These are phyloP conservation scores for Ypsolopha sequella DNA, from an alignment of 2,888 invertebrate species.

Conservation along the genomic window DNA sequence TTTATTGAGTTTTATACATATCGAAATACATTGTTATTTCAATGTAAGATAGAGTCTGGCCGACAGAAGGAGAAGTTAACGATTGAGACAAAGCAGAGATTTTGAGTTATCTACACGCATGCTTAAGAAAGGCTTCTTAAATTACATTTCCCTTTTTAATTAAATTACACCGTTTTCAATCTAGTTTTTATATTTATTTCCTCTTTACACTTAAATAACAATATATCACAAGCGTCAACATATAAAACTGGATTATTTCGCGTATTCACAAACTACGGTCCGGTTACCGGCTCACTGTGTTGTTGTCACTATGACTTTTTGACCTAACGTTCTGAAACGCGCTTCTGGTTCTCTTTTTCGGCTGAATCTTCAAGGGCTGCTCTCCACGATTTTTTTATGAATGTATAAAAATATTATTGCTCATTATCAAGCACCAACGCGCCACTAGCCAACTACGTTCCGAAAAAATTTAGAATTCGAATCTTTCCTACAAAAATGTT, in stretches of 20 bases:
- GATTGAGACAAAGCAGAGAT: conserved; percentile 32
- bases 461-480: conserved; percentile 55
- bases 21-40: conserved; percentile 64
- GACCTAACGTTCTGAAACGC: conserved; percentile 36
- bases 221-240: conserved; percentile 70
- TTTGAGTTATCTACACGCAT: conserved; percentile 48
- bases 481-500: conserved; percentile 46
- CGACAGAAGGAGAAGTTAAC: conserved; percentile 22
- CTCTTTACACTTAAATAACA: conserved; percentile 70
- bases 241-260: conserved; percentile 41
- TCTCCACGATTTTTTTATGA: conserved; percentile 50
- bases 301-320: conserved; percentile 36
- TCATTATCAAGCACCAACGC: conserved; percentile 68
- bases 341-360: conserved; percentile 15
- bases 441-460: conserved; percentile 63
- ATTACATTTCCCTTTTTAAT: conserved; percentile 36
- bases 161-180: conserved; percentile 46
- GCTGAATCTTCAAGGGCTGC: conserved; percentile 32
- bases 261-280: conserved; percentile 9
- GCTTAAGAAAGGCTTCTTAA: conserved; percentile 39
- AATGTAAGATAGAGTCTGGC: conserved; percentile 37
- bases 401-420: conserved; percentile 72
- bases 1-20: conserved; percentile 8
- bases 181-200: conserved; percentile 57
- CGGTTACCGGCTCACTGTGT: conserved; percentile 7